Base-by-base conservation (phyloP, 1,140 invertebrate genomes). In the Ceratoteleas bidentatus region DNA sequence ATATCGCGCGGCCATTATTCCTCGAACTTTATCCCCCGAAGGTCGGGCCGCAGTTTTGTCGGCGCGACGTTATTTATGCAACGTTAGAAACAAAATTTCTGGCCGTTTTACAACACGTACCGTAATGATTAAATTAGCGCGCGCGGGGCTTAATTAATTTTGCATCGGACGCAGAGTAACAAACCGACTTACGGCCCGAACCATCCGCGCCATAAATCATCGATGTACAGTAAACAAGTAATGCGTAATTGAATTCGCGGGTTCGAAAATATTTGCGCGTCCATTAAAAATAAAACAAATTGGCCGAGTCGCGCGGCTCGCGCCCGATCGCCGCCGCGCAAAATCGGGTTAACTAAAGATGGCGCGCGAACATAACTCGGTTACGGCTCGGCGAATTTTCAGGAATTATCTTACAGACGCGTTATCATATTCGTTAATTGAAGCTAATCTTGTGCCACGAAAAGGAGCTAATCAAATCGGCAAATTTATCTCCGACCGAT, bases 171-270 rank as follows among this genome's bases (percentile, higher is more conserved):
- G 13, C 24, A 1, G 15, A 56, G 49, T 45, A 40, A 45, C 50
- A 62, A 65, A 58, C 60, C 43, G 50, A 65, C 50, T 64, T 57
- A 40, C 24, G 53, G 53, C 50, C 14, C 45, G 34, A 13, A 36
- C 56, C 15, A 64, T 47, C 38, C 58, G 52, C 54, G 16, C 40
- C 40, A 64, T 64, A 74, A 74, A 74, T 74, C 52, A 74, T 65
- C 70, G 45, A 73, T 73, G 58, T 14, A 45, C 40, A 14, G 58
- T 45, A 47, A 73, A 73, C 61, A 65, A 40, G 61, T 74, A 74
- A 74, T 57, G 70, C 53, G 52, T 65, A 74, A 74, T 74, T 73
- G 69, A 73, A 73, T 73, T 62, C 52, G 69, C 58, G 50, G 38
- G 58, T 52, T 73, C 13, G 58, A 47, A 73, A 73, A 62, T 73